phyloP scores from a whole-genome alignment of 2,113 vertebrate genomes.

The Cromileptes altivelis region DNA sequence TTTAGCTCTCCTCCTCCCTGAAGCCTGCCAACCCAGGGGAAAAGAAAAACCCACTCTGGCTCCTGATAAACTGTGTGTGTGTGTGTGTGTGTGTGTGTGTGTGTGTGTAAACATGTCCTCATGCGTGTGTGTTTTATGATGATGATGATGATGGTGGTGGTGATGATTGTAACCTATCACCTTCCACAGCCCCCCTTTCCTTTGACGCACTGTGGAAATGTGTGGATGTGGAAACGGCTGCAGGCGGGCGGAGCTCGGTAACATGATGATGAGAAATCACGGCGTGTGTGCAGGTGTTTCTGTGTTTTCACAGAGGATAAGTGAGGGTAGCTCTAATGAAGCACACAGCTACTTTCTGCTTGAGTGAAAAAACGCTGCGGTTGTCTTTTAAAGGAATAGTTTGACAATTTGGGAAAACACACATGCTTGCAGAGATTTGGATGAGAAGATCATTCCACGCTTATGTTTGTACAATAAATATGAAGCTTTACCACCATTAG shows the following conservation, averaged over 20 bases:
- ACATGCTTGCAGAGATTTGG: too few species aligned
- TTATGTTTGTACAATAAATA: too few species aligned
- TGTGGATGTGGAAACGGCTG: conserved; percentile 20
- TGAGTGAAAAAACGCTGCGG: not conserved
- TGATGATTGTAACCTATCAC: conserved; percentile 65
- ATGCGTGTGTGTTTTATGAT: conserved; percentile 25
- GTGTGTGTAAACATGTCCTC: not conserved
- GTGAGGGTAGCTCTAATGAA: not conserved
- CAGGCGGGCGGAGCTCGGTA: conserved; percentile 21
- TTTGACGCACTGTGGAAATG: conserved; percentile 58
- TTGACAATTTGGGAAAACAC: too few species aligned
- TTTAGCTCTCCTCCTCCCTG: conserved; percentile 44
- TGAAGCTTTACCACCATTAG: too few species aligned
- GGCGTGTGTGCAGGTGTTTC: conserved; percentile 61
- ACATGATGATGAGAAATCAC: conserved; percentile 56
- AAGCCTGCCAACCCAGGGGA: conserved; percentile 39
- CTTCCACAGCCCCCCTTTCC: conserved; percentile 45
- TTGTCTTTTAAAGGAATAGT: not conserved
- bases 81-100: conserved; percentile 19
- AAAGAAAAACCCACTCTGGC: conserved; percentile 43
- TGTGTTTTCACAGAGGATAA: conserved; percentile 58
- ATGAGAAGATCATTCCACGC: too few species aligned
- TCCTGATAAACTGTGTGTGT: conserved; percentile 51
- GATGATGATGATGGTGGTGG: conserved; percentile 20
- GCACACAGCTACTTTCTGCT: not conserved